Evolutionary conservation across 64 coral and sea anemone genomes (phyloP), one percentile per base, ranked within the genome.

Genomic region (Acropora tenuis): DNA sequence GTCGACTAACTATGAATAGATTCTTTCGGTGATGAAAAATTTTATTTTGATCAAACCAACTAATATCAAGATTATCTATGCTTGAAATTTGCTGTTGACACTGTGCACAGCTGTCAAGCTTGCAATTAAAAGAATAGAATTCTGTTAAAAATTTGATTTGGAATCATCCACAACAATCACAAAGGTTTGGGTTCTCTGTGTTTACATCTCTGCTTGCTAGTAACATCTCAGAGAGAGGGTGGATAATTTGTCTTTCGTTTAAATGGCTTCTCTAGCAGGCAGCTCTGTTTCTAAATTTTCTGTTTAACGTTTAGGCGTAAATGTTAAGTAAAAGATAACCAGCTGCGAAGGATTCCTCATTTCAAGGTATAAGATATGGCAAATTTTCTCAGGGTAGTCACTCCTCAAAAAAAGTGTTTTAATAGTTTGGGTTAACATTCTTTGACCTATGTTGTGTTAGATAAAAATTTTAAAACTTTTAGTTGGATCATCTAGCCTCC

Each of bases 201-300:
- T 18, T 71, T 71, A 71, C 67, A 9, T 71, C 67, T 71, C 67
- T 71, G 67, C 67, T 71, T 71, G 67, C 67, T 71, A 71, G 6
- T 71, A 71, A 71, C 67, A 71, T 6, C 67, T 71, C 67, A 71
- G 67, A 71, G 67, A 18, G 67, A 71, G 67, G 19, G 67, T 71
- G 67, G 67, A 71, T 71, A 71, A 71, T 71, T 16, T 71, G 3
- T 71, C 67, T 71, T 6, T 55, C 52, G 52, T 55, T 55, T 55
- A 55, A 55, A 55, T 55, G 52, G 52, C 52, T 55, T 55, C 52
- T 71, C 67, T 71, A 30, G 67, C 67, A 71, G 19, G 67, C 67
- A 71, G 67, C 67, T 71, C 13, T 71, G 4, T 71, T 71, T 71
- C 67, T 71, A 71, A 71, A 71, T 71, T 71, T 71, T 71, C 52